phyloP scores from a whole-genome alignment of 2,888 invertebrate genomes.

The Apamea crenata region DNA sequence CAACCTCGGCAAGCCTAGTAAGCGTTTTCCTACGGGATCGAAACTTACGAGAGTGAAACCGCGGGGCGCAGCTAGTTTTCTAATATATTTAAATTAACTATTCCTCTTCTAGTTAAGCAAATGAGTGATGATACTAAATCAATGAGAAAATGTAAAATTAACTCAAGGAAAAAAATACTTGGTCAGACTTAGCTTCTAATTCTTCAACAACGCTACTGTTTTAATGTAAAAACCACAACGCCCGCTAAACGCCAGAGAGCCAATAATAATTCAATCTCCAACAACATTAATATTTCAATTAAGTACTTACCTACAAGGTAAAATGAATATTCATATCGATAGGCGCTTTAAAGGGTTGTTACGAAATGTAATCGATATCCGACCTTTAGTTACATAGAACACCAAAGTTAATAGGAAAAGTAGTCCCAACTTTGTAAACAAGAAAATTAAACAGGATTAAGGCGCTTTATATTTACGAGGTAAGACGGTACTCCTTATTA shows the following conservation, averaged over 20 bases:
- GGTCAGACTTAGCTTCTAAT: not conserved
- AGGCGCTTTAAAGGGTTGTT: slow-evolving; percentile 26
- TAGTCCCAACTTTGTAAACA: slow-evolving; percentile 77
- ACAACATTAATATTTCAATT: slow-evolving; percentile 38
- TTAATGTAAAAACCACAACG: slow-evolving; percentile 15
- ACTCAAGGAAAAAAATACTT: not conserved
- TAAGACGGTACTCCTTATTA: slow-evolving; percentile 83
- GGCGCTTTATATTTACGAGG: slow-evolving; percentile 84
- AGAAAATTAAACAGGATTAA: slow-evolving; percentile 83
- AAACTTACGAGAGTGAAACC: too few relatives aligned
- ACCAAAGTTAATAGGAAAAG: slow-evolving; percentile 60
- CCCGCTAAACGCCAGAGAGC: not conserved
- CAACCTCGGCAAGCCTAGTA: not conserved
- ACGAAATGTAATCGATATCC: slow-evolving; percentile 40
- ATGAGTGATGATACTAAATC: not conserved
- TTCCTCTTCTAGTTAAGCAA: not conserved
- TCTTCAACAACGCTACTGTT: not conserved
- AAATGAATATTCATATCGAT: slow-evolving; percentile 51
- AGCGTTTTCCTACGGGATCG: too few relatives aligned
- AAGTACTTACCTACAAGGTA: slow-evolving; percentile 16
- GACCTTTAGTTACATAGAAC: slow-evolving; percentile 41
- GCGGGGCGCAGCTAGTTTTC: too few relatives aligned
- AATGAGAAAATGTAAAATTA: not conserved
- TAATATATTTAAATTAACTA: too few relatives aligned
- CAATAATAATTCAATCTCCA: slow-evolving; percentile 39